Percentiles rank a stretch among this genome's conserved stretches.
Evolutionary conservation across 2,797 vertebrate species (phyloP).

Genomic region (Myotis vivesi): DNA sequence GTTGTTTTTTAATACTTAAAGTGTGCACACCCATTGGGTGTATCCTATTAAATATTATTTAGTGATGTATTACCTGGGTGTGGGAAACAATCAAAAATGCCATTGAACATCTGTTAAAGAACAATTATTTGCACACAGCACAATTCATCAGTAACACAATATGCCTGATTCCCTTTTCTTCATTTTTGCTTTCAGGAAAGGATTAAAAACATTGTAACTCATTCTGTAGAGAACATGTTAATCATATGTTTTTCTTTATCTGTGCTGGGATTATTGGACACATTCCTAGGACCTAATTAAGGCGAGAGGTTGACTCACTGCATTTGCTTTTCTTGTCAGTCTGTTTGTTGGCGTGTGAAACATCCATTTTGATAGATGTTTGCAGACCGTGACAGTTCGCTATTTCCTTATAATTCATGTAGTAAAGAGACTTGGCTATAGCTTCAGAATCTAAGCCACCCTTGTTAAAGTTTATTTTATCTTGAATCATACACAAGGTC

Average conservation of each 20-base stretch:
- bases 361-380: not conserved
- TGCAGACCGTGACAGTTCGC: not conserved
- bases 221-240: slow-evolving; percentile 38
- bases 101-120: not conserved
- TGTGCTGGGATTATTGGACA: slow-evolving; percentile 51
- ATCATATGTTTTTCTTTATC: slow-evolving; percentile 25
- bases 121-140: slow-evolving; percentile 8
- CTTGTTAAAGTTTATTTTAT: slow-evolving; percentile 25
- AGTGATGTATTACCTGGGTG: not conserved
- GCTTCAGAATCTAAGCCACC: not conserved
- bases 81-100: slow-evolving; percentile 28
- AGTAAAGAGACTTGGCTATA: not conserved
- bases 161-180: slow-evolving; percentile 10
- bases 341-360: not conserved
- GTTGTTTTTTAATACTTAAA: not conserved
- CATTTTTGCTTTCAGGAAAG: slow-evolving; percentile 34
- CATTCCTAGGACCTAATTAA: slow-evolving; percentile 11
- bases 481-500: not conserved
- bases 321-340: not conserved
- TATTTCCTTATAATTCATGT: slow-evolving; percentile 36
- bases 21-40: not conserved
- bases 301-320: slow-evolving; percentile 40
- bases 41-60: slow-evolving; percentile 32
- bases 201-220: slow-evolving; percentile 46
- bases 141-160: slow-evolving; percentile 48